Conservation (phyloP, 2,797 vertebrate species). For the Poeciliopsis turneri region DNA sequence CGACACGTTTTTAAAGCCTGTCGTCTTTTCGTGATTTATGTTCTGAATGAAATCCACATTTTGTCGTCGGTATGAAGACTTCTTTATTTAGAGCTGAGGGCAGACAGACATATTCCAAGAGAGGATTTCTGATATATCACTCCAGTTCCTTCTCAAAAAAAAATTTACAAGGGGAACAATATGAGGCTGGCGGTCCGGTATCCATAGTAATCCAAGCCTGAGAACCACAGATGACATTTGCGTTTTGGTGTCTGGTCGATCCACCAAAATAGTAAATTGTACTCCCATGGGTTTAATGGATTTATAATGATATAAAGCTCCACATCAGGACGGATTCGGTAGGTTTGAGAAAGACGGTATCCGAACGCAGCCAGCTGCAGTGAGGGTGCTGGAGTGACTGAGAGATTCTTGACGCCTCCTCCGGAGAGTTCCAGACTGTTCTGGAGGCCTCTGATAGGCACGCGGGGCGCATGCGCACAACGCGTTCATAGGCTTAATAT, state of each 20-base stretch:
- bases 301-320: conserved; percentile 60
- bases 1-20: conserved; percentile 14
- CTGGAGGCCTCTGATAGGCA: conserved; percentile 60
- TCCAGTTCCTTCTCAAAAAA: conserved; percentile 60
- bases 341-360: conserved; percentile 47
- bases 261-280: conserved; percentile 71
- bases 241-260: conserved; percentile 65
- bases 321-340: conserved; percentile 53
- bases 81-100: conserved; percentile 66
- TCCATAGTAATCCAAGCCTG: conserved; percentile 71
- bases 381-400: conserved; percentile 33
- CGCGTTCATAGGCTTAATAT: conserved; percentile 57
- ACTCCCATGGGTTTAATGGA: conserved; percentile 68
- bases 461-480: conserved; percentile 43
- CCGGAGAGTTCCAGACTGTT: conserved; percentile 46
- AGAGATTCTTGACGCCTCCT: conserved; percentile 13
- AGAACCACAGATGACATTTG: conserved; percentile 59
- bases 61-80: conserved; percentile 47
- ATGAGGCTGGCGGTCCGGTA: conserved; percentile 61
- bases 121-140: conserved; percentile 45
- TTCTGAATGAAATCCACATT: conserved; percentile 57
- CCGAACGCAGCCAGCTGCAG: conserved; percentile 36
- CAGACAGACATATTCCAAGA: conserved; percentile 65
- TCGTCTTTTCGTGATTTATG: conserved; percentile 21
- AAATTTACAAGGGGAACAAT: conserved; percentile 42